Evolutionary conservation across 2,888 invertebrate species (phyloP), one percentile per base, ranked within the genome.

Genomic region (Orchesella flavescens): DNA sequence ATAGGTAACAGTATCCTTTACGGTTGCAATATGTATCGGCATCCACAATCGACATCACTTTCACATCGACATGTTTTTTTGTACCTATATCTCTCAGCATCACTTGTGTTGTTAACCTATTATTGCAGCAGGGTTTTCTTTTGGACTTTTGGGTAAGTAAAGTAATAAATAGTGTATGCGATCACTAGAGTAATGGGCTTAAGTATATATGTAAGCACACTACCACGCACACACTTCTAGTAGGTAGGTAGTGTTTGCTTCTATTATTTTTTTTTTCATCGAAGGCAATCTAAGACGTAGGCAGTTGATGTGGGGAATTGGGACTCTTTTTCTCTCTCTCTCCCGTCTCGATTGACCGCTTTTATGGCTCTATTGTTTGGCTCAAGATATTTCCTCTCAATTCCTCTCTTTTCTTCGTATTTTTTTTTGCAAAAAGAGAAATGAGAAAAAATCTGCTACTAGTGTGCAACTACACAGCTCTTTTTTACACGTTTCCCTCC

Each of bases 311-410:
- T 43, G 73, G 61, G 61, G 46, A 61, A 59, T 73, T 73, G 43
- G 44, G 73, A 61, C 61, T 46, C 34, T 13, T 55, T 44, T 46
- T 71, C n/a, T 65, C 23, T 34, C 34, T 34, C 34, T 23, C 53
- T 49, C 43, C 24, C 53, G 69, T 69, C 53, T 69, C 69, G 49
- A 65, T 75, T 75, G 75, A 75, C 65, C 74, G 63, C 63, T 65
- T 46, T 46, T 63, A 63, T 46, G 53, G 46, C 49, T 65, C 65
- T 65, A 75, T 75, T 75, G 75, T 75, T 53, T 57, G 57, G 55
- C 76, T 53, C 23, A 53, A 69, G 69, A 55, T 76, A 66, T 57
- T 75, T 23, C 65, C 75, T 75, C 34, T 65, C 63, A 65, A 44
- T 75, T 75, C 53, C 57, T n/a, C 19, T 55, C 24, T 49, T 15